Evolutionary conservation across 92 coral and sea anemone genomes (phyloP), one percentile per base, ranked within the genome.

Genomic region (Anthopleura xanthogrammica): DNA sequence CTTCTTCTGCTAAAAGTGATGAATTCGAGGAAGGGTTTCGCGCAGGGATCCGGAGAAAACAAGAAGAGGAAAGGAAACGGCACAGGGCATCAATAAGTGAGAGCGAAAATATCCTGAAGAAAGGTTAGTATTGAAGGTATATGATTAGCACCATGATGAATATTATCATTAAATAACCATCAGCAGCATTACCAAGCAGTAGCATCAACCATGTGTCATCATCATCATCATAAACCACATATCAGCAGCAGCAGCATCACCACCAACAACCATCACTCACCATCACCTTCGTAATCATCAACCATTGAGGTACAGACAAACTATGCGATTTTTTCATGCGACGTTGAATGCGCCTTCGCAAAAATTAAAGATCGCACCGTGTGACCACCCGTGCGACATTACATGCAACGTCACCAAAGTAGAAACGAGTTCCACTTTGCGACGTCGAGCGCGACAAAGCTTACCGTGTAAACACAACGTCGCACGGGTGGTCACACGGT

Each of bases 1-100:
- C 98, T 13, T 77, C 91, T 20, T 91, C 98, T 20, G 98, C 98
- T 3, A 90, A 78, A 29, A 91, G 95, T 77, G 94, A 92, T 24
- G 98, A 90, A 3, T 96, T 78, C 86, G 90, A 90, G 78, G 97
- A 95, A 52, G 99, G 99, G 14, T 94, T 96, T 76, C 85, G 88
- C 41, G 99, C 99, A 36, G 99, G 99, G 4, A 82, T 94, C 41
- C 89, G 92, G 64, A 89, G 92, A 23, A 93, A 92, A 68, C 97
- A 94, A 8, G 95, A 94, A 75, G 66, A 83, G 65, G 98, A 93
- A 83, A 78, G 94, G 43, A 86, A 83, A 79, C 82, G 76, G 16
- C 94, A 95, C 90, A 88, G 76, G 46, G 93, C 88, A 24, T 94
- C 98, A 8, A 83, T 93, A 55, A 83, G 83, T 48, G 95, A 93